Percentiles rank a stretch among this genome's conserved stretches.
Conservation (phyloP, 37 sponge, comb jelly and placozoan species). For the Mnemiopsis leidyi region DNA sequence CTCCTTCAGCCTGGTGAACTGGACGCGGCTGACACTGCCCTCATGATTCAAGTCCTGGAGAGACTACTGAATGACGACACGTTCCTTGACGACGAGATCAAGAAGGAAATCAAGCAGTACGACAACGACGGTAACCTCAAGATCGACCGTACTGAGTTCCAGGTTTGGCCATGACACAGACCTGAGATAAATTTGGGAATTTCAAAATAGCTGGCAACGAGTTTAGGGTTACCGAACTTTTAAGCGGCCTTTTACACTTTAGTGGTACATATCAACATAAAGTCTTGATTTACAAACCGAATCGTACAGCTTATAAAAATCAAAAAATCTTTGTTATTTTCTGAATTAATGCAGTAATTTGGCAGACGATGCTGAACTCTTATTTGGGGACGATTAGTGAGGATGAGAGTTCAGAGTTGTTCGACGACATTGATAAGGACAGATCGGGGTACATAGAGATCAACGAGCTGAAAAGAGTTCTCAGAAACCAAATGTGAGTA, state of each 20-base stretch:
- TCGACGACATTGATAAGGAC: conserved; percentile 58
- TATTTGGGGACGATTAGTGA: conserved; percentile 63
- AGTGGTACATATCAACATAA: too few relatives aligned
- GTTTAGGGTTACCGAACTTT: too few relatives aligned
- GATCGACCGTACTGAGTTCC: conserved; percentile 35
- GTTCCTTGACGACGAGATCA: conserved; percentile 61
- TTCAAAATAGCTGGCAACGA: too few relatives aligned
- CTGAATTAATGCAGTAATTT: too few relatives aligned
- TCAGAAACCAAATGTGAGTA: conserved; percentile 53
- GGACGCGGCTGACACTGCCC: conserved; percentile 51
- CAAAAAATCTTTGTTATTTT: too few relatives aligned
- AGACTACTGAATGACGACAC: conserved; percentile 36
- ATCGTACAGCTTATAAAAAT: too few relatives aligned
- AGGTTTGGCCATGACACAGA: too few relatives aligned
- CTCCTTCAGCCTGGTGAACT: conserved; percentile 2
- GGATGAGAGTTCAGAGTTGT: conserved; percentile 46
- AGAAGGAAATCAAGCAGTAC: conserved; percentile 62
- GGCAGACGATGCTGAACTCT: conserved; percentile 43
- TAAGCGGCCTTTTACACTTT: too few relatives aligned
- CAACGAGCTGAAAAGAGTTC: conserved; percentile 31
- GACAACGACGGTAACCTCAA: conserved; percentile 55
- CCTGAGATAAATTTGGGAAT: too few relatives aligned
- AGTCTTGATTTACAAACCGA: too few relatives aligned
- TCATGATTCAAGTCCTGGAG: conserved; percentile 57
- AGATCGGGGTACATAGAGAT: conserved; percentile 28